Base-by-base conservation (phyloP, 1,140 invertebrate genomes). In the Drosophila ananassae region DNA sequence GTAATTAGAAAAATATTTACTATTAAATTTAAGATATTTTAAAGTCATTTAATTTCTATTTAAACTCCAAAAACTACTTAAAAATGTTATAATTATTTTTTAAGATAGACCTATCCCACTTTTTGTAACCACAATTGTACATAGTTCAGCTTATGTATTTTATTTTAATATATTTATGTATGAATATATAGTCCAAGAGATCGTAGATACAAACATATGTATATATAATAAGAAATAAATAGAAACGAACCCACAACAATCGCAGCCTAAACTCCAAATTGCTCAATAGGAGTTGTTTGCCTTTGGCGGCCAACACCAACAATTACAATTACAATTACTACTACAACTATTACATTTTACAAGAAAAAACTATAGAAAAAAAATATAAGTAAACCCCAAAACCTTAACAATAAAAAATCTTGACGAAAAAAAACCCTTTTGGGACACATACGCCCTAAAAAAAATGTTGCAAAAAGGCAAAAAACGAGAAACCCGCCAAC, bases 231-330 rank as follows among this genome's bases (percentile, higher is more conserved):
- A 32, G 17, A 37, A 53, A 52, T 21, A 30, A 51, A 67, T 52
- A 6, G 30, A 46, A 63, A 63, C 55, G 41, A 64, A 59, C 10
- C 64, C 64, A 50, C 50, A 53, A 48, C 68, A 61, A 82, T 77
- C 56, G 52, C 57, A 73, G 32, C 34, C 53, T 52, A 55, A 72
- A 55, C 47, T 57, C 51, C 34, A 66, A 80, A 80, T 81, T 77
- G 73, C 78, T 41, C 77, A 80, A 80, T 62, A 50, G 47, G 37
- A 51, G 22, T 53, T 52, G 58, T 53, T 21, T 30, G 59, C 59
- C 59, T 61, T 61, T 61, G 59, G 41, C 60, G 64, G 60, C 54
- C 59, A 51, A 44, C 57, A 53, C 37, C 59, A 46, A 22, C 58
- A 47, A 64, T 37, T 34, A 44, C 50, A 56, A 63, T 21, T 44